Conservation (phyloP, 2,888 invertebrate genomes). For the Macropis europaea region DNA sequence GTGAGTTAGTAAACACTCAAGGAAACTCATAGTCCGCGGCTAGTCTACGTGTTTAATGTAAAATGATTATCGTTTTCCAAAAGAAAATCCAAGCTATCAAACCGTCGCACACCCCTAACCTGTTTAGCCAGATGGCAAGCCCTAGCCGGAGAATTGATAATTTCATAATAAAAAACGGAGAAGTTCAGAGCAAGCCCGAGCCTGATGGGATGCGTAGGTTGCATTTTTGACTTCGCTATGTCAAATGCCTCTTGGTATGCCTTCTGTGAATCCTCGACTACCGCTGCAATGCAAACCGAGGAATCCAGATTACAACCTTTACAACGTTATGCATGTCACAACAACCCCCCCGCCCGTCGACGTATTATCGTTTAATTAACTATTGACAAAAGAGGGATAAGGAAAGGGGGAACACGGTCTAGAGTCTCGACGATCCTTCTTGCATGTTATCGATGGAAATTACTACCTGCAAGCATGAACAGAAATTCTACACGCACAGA, state of each 20-base stretch:
- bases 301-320: constrained; percentile 41
- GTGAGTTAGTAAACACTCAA: constrained; percentile 44
- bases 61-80: background rate
- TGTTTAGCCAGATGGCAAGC: constrained; percentile 99
- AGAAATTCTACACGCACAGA: no score
- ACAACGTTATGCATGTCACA: constrained; percentile 1
- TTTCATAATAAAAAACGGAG: constrained; percentile 99
- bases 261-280: constrained; percentile 97
- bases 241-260: constrained; percentile 99
- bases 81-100: constrained; percentile 51
- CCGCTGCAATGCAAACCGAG: constrained; percentile 84
- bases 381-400: constrained; percentile 27
- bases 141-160: constrained; percentile 98
- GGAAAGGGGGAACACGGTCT: constrained; percentile 48
- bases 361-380: background rate
- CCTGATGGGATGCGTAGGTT: constrained; percentile 99
- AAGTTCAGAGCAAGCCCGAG: constrained; percentile 99
- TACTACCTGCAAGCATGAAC: no score
- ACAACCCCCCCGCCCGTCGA: background rate
- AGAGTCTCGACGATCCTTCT: no score
- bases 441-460: no score
- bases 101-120: constrained; percentile 83
- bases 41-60: background rate
- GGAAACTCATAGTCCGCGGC: constrained; percentile 17
- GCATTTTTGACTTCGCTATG: constrained; percentile 99